Evolutionary conservation across 2,113 vertebrate species (phyloP).

Genomic region (Lipophrys pholis): DNA sequence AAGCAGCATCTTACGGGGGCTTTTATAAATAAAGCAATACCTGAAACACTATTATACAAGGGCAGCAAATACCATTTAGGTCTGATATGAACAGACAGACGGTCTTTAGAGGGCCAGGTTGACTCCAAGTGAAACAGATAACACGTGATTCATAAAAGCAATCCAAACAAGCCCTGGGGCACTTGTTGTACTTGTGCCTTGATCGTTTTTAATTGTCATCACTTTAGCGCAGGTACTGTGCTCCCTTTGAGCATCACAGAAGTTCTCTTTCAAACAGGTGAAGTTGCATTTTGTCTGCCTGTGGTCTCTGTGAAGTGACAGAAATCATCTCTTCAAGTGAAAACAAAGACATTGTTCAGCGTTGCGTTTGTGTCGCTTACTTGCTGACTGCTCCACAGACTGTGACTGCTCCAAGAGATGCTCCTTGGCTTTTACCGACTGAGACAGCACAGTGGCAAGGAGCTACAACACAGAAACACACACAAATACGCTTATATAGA

Average conservation of each 20-base stretch:
- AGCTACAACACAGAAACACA: slow-evolving; percentile 82
- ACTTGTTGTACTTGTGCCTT: slow-evolving; percentile 16
- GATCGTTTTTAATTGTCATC: slow-evolving; percentile 36
- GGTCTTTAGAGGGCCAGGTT: slow-evolving; percentile 43
- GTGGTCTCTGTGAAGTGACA: not conserved
- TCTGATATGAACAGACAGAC: slow-evolving; percentile 58
- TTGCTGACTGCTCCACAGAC: slow-evolving; percentile 88
- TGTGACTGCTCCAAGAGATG: slow-evolving; percentile 89
- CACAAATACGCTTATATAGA: not conserved
- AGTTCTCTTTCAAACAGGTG: not conserved
- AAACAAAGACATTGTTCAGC: not conserved
- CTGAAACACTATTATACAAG: slow-evolving; percentile 13
- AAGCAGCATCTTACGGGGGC: not conserved
- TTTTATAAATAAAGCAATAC: slow-evolving; percentile 39
- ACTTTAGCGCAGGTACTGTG: not conserved
- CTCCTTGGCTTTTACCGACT: slow-evolving; percentile 93
- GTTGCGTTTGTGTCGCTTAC: slow-evolving; percentile 71
- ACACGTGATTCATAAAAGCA: slow-evolving; percentile 19
- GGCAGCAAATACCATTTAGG: slow-evolving; percentile 9
- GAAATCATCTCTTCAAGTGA: not conserved
- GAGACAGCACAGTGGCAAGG: slow-evolving; percentile 94
- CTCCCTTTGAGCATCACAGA: not conserved
- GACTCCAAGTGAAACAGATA: slow-evolving; percentile 24
- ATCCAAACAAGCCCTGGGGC: slow-evolving; percentile 30
- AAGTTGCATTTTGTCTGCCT: slow-evolving; percentile 6